phyloP scores from a whole-genome alignment of 2,113 vertebrate genomes.

The Bubo scandiacus region DNA sequence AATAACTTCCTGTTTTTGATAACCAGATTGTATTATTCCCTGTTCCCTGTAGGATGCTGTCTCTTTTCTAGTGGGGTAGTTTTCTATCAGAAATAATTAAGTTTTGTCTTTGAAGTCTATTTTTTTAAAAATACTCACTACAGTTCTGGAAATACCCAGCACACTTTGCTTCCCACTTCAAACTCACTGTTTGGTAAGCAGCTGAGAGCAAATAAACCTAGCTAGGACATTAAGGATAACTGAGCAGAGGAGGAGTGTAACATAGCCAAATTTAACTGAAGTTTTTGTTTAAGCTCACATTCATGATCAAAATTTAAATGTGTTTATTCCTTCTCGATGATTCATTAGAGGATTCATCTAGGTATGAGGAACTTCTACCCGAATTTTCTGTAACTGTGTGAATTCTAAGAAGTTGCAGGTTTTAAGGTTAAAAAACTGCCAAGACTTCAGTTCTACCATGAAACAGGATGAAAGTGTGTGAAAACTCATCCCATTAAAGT shows the following conservation, averaged over 20 bases:
- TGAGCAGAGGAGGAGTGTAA: not conserved
- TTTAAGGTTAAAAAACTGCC: not conserved
- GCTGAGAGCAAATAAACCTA: not conserved
- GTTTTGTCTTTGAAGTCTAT: not conserved
- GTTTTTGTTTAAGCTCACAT: not conserved
- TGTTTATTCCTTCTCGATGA: not conserved
- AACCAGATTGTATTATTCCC: not conserved
- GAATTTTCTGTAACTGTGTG: not conserved
- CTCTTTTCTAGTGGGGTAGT: not conserved
- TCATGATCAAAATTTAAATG: not conserved
- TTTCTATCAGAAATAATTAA: not conserved
- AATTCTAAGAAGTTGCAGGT: not conserved
- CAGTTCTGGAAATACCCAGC: not conserved
- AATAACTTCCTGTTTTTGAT: not conserved
- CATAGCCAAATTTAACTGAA: not conserved
- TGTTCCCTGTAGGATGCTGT: not conserved
- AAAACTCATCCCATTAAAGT: not conserved
- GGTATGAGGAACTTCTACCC: not conserved
- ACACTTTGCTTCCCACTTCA: not conserved
- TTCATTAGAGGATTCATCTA: not conserved
- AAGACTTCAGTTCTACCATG: not conserved
- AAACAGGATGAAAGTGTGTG: not conserved
- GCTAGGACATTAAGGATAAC: not conserved
- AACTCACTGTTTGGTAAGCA: not conserved
- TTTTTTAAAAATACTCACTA: not conserved